These are phyloP conservation scores for Siderastrea siderea DNA, from an alignment of 92 coral and sea anemone species.

Conservation along the genomic window DNA sequence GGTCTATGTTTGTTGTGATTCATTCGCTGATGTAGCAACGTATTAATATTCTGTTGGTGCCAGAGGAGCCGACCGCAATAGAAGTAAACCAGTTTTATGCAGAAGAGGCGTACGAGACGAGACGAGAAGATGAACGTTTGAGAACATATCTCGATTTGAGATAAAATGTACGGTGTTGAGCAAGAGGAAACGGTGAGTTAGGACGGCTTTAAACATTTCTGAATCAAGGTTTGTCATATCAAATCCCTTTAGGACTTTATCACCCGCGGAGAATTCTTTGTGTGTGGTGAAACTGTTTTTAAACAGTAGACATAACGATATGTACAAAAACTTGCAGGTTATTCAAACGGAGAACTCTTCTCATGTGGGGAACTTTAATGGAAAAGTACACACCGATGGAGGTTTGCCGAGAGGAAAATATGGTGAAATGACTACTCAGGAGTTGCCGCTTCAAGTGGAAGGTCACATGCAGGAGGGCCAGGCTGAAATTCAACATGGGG, in stretches of 20 bases:
- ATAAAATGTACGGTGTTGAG: neutral
- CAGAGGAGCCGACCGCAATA: neutral
- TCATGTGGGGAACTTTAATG: neutral
- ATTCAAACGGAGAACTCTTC: slow-evolving; percentile 6
- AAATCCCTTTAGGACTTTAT: neutral
- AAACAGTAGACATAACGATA: neutral
- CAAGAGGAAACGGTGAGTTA: neutral
- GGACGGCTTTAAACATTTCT: neutral
- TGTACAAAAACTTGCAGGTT: slow-evolving; percentile 19
- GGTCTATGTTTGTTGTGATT: neutral
- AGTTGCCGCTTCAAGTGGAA: slow-evolving; percentile 34
- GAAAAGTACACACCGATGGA: neutral
- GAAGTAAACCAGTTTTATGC: neutral
- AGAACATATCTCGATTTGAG: neutral
- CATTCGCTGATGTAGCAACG: slow-evolving; percentile 16
- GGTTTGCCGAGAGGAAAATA: neutral
- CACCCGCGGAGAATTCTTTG: slow-evolving; percentile 9
- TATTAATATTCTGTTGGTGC: slow-evolving; percentile 17
- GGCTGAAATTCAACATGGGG: slow-evolving; percentile 32
- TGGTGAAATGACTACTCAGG: slow-evolving; percentile 33
- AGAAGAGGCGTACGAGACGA: neutral
- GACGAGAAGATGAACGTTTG: neutral
- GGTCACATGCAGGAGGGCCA: slow-evolving; percentile 18
- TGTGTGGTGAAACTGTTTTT: slow-evolving; percentile 29
- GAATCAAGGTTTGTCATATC: neutral